Evolutionary conservation across 2,113 vertebrate species (phyloP).

Genomic region (Cygnus buccinator): DNA sequence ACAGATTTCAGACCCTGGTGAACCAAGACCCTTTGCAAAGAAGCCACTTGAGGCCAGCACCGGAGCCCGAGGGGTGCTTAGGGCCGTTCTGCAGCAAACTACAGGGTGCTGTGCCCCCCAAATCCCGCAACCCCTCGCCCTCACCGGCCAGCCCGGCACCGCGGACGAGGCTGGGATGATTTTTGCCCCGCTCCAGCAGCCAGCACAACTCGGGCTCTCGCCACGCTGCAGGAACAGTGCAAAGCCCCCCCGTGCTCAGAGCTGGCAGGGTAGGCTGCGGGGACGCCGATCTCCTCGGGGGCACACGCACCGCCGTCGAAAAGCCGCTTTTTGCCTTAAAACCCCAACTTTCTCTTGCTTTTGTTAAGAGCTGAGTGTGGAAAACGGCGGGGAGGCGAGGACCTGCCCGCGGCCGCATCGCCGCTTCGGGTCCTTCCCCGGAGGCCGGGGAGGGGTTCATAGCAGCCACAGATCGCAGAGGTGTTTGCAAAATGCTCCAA

Average conservation of each 20-base stretch:
- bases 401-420: neutral
- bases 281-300: fast-evolving
- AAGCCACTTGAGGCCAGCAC: neutral
- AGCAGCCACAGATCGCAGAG: neutral
- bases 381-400: neutral
- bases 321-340: neutral
- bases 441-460: neutral
- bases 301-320: neutral
- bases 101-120: neutral
- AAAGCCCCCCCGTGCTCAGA: neutral
- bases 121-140: neutral
- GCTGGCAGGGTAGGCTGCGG: neutral
- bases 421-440: neutral
- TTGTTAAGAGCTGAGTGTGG: neutral
- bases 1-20: neutral
- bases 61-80: neutral
- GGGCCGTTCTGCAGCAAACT: neutral
- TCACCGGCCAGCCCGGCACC: no score
- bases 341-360: neutral
- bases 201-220: no score
- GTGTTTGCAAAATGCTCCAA: neutral
- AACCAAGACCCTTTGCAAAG: neutral
- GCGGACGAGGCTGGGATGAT: no score
- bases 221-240: neutral
- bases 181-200: neutral